Conservation (phyloP, 2,888 invertebrate species). For the Seira sanloemensis region DNA sequence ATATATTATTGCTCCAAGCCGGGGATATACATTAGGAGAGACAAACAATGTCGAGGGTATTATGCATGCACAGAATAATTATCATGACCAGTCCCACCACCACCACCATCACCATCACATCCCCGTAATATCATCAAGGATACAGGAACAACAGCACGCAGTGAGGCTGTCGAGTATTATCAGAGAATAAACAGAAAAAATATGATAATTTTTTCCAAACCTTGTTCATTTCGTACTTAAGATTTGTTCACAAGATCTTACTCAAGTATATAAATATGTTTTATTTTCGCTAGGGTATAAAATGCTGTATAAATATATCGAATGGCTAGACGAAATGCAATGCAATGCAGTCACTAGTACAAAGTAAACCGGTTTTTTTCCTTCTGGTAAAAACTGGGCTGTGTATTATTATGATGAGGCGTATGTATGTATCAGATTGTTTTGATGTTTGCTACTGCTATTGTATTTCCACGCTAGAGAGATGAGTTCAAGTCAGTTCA, state of each 20-base stretch:
- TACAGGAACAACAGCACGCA: not conserved
- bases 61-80: not conserved
- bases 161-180: not conserved
- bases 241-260: not conserved
- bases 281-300: not conserved
- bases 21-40: not conserved
- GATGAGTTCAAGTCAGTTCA: not conserved
- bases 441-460: not conserved
- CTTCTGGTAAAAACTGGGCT: slow-evolving; percentile 39
- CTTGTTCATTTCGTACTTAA: not conserved
- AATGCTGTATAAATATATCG: not conserved
- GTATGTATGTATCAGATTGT: not conserved
- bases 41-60: not conserved
- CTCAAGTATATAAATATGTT: not conserved
- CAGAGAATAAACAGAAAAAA: not conserved
- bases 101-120: not conserved
- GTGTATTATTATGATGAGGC: slow-evolving; percentile 1
- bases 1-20: not conserved
- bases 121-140: not conserved
- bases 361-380: slow-evolving; percentile 52
- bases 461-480: not conserved
- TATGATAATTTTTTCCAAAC: not conserved
- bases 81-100: not conserved
- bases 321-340: not conserved
- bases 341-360: slow-evolving; percentile 45